phyloP scores from a whole-genome alignment of 2,888 invertebrate species.

The Drosophila macrospina region DNA sequence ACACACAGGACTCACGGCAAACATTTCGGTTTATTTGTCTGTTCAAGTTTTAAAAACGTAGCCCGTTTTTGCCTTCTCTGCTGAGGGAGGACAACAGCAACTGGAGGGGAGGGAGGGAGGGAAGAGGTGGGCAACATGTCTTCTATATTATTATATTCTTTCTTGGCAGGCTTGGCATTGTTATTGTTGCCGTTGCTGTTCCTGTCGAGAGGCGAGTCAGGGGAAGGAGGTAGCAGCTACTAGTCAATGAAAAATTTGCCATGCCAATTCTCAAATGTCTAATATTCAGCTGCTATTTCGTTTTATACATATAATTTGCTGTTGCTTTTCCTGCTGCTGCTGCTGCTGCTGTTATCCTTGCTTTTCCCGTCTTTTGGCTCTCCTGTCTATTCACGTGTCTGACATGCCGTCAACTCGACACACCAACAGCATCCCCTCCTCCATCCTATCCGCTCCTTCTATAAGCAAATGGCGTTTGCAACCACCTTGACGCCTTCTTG shows the following conservation, averaged over 20 bases:
- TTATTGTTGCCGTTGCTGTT: constrained; percentile 18
- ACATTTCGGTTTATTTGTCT: constrained; percentile 66
- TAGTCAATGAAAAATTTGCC: constrained; percentile 74
- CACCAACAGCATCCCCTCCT: constrained; percentile 26
- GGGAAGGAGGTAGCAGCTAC: constrained; percentile 21
- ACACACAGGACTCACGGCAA: constrained; percentile 38
- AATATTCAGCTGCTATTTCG: constrained; percentile 73
- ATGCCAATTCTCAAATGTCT: constrained; percentile 81
- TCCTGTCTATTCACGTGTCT: constrained; percentile 67
- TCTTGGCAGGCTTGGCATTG: constrained; percentile 59
- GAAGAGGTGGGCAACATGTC: constrained; percentile 36
- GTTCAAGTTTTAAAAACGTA: constrained; percentile 45
- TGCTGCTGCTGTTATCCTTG: constrained; percentile 54
- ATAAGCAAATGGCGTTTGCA: constrained; percentile 55
- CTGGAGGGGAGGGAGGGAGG: too few relatives aligned
- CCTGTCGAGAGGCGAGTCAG: neutral
- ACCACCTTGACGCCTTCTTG: constrained; percentile 59
- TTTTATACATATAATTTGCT: constrained; percentile 65
- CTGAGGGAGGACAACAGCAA: neutral
- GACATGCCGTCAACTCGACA: constrained; percentile 58
- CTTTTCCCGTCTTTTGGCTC: constrained; percentile 20
- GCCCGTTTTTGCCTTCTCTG: constrained; percentile 12
- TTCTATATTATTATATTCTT: constrained; percentile 40
- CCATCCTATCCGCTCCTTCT: neutral
- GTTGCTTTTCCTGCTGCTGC: constrained; percentile 35